phyloP scores from a whole-genome alignment of 2,113 vertebrate genomes.

The Seriola aureovittata region DNA sequence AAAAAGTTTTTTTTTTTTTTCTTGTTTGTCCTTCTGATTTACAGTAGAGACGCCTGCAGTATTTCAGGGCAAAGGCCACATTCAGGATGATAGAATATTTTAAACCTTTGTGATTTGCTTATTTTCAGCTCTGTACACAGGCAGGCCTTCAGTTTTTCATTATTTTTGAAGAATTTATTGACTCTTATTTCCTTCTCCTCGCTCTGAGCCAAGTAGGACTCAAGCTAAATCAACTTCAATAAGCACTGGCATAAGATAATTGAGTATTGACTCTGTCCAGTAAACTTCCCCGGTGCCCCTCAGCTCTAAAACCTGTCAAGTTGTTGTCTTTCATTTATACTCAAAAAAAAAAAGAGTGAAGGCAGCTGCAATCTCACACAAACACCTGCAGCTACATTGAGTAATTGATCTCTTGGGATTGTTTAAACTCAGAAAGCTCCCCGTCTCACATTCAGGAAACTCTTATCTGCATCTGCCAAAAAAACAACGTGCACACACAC shows the following conservation, averaged over 20 bases:
- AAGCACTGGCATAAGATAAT: slow-evolving; percentile 59
- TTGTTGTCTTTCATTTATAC: slow-evolving; percentile 33
- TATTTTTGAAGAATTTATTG: slow-evolving; percentile 53
- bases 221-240: slow-evolving; percentile 37
- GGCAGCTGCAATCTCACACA: slow-evolving; percentile 41
- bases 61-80: background rate
- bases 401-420: slow-evolving; percentile 59
- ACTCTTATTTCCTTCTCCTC: slow-evolving; percentile 40
- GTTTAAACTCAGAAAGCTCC: slow-evolving; percentile 30
- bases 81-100: background rate
- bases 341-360: background rate
- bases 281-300: slow-evolving; percentile 24
- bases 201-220: slow-evolving; percentile 14
- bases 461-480: slow-evolving; percentile 53
- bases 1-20: slow-evolving; percentile 13
- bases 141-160: background rate
- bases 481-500: background rate
- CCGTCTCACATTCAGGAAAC: slow-evolving; percentile 41
- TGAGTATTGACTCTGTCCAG: slow-evolving; percentile 64
- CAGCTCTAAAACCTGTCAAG: slow-evolving; percentile 41
- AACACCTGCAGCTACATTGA: slow-evolving; percentile 50
- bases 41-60: background rate
- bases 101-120: slow-evolving; percentile 15
- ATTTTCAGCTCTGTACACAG: slow-evolving; percentile 2
- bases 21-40: slow-evolving; percentile 27